Percentiles rank a stretch among this genome's conserved stretches.
phyloP scores from a whole-genome alignment of 2,888 invertebrate species.

The Quadroppia sp. region DNA sequence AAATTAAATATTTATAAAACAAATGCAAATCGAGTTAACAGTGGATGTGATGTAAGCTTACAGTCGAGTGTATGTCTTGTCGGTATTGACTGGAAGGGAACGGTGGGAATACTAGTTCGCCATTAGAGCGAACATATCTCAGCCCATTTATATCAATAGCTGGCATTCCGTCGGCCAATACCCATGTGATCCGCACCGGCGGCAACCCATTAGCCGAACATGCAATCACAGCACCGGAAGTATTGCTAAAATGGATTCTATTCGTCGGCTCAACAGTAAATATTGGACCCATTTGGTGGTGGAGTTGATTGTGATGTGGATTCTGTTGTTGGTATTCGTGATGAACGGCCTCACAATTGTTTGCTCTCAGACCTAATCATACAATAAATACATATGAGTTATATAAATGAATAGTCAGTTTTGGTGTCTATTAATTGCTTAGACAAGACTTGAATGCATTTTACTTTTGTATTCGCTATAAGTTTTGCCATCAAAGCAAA shows the following conservation, averaged over 20 bases:
- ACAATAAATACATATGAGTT: not conserved
- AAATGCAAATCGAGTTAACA: constrained; percentile 26
- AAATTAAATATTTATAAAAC: constrained; percentile 35
- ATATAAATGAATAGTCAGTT: not conserved
- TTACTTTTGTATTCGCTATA: not conserved
- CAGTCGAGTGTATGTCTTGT: constrained; percentile 50
- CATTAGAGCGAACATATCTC: constrained; percentile 51
- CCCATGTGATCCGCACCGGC: constrained; percentile 35
- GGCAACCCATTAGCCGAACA: constrained; percentile 35
- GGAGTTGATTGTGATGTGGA: constrained; percentile 1
- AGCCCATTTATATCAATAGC: constrained; percentile 50
- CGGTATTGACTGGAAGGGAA: constrained; percentile 50
- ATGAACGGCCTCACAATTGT: constrained; percentile 1
- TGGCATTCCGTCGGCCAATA: constrained; percentile 49
- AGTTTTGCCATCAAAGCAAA: constrained; percentile 4
- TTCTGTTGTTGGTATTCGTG: not conserved
- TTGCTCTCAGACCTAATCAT: not conserved
- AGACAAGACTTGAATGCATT: not conserved
- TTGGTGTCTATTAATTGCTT: not conserved
- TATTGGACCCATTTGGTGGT: constrained; percentile 37
- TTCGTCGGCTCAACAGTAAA: constrained; percentile 38
- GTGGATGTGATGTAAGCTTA: constrained; percentile 34
- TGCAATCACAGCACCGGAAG: constrained; percentile 38
- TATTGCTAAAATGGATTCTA: constrained; percentile 33
- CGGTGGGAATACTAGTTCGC: constrained; percentile 51